phyloP scores from a whole-genome alignment of 1,140 invertebrate species.

The Bradysia coprophila region DNA sequence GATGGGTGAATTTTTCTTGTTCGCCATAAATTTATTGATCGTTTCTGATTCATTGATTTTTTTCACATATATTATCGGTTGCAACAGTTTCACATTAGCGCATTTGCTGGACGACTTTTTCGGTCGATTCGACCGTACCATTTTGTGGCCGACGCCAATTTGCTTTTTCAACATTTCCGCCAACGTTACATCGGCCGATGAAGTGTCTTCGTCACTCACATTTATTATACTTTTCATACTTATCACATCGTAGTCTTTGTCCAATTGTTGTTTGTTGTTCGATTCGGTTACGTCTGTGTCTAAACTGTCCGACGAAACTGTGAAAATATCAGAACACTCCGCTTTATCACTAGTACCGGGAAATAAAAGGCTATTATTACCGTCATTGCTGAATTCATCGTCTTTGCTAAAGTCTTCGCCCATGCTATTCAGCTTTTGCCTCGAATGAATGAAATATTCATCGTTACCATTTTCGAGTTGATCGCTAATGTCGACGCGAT shows the following conservation, averaged over 20 bases:
- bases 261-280: neutral
- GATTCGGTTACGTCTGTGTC: conserved; percentile 11
- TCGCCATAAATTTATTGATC: neutral
- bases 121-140: neutral
- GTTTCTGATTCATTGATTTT: neutral
- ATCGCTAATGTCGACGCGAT: neutral
- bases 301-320: conserved; percentile 19
- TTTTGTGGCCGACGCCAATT: neutral
- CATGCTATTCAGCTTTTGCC: neutral
- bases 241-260: neutral
- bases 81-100: neutral
- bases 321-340: conserved; percentile 22
- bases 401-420: neutral
- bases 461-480: neutral
- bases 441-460: neutral
- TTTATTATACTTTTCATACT: neutral
- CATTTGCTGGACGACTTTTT: neutral
- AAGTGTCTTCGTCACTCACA: neutral
- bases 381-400: neutral
- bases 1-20: neutral
- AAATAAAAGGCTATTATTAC: neutral
- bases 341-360: conserved; percentile 19
- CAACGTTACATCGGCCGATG: neutral
- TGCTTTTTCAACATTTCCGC: neutral
- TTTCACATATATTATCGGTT: neutral